Conservation (phyloP, 1,140 invertebrate genomes). For the Acromyrmex echinatior region DNA sequence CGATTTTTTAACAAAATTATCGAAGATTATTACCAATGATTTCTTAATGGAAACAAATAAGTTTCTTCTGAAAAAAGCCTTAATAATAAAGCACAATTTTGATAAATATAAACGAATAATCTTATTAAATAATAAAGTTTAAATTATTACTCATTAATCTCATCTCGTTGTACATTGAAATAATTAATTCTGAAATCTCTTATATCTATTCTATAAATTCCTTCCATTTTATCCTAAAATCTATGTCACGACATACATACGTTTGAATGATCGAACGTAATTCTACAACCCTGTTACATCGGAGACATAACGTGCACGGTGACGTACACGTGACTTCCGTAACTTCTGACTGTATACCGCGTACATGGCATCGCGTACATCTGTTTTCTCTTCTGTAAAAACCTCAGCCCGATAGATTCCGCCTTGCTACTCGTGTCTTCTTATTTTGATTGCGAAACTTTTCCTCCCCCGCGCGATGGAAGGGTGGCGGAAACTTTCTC, state of each 20-base stretch:
- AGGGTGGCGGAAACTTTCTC: slow-evolving; percentile 64
- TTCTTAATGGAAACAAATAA: background rate
- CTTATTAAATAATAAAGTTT: background rate
- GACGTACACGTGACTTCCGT: slow-evolving; percentile 25
- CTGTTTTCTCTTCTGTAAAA: slow-evolving; percentile 18
- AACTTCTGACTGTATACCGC: slow-evolving; percentile 33
- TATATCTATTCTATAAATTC: too few relatives aligned
- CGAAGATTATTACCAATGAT: background rate
- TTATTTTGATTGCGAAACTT: slow-evolving; percentile 58
- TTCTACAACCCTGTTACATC: background rate
- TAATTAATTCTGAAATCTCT: background rate
- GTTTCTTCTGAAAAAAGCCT: background rate
- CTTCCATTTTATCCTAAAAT: background rate
- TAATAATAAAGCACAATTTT: background rate
- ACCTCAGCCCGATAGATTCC: slow-evolving; percentile 53
- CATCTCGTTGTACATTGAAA: background rate
- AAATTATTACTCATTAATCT: background rate
- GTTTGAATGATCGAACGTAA: background rate
- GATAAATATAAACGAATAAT: background rate
- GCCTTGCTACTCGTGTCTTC: slow-evolving; percentile 38
- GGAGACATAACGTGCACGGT: background rate
- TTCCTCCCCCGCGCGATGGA: background rate
- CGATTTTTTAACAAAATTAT: slow-evolving; percentile 1
- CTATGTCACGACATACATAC: background rate
- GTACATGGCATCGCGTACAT: slow-evolving; percentile 19